Evolutionary conservation across 2,888 invertebrate genomes (phyloP).

Genomic region (Carabus problematicus): DNA sequence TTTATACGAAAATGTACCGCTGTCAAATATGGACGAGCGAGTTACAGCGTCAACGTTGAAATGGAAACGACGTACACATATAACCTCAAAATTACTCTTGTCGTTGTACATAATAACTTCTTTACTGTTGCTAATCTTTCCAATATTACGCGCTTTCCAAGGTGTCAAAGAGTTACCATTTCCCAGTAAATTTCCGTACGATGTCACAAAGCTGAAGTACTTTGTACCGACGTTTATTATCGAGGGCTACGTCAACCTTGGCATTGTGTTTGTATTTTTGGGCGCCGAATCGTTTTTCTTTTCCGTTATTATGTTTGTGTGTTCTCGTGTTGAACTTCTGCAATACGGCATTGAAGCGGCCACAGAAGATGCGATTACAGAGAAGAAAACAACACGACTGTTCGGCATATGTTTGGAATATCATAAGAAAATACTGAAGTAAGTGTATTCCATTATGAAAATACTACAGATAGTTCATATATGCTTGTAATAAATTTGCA

Average conservation of each 20-base stretch:
- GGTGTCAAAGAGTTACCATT: not conserved
- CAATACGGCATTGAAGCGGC: not conserved
- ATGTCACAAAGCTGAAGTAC: not conserved
- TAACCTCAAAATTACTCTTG: not conserved
- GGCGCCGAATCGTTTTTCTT: not conserved
- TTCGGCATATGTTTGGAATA: constrained; percentile 1
- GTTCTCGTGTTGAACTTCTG: constrained; percentile 2
- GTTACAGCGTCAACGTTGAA: constrained; percentile 18
- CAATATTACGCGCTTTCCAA: constrained; percentile 15
- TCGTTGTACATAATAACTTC: not conserved
- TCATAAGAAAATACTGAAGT: constrained; percentile 1
- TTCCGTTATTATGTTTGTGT: not conserved
- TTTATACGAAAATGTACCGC: constrained; percentile 7
- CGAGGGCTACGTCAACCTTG: too few species aligned
- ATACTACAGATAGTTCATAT: too few species aligned
- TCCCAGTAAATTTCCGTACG: not conserved
- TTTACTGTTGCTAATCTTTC: not conserved
- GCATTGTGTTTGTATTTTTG: not conserved
- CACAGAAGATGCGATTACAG: not conserved
- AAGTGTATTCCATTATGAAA: not conserved
- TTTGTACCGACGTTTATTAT: not conserved
- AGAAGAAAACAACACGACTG: not conserved
- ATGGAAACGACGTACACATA: constrained; percentile 12
- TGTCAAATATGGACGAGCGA: constrained; percentile 25
- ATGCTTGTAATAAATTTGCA: not conserved